Evolutionary conservation across 2,113 vertebrate species (phyloP).

Genomic region (Lanius collurio): DNA sequence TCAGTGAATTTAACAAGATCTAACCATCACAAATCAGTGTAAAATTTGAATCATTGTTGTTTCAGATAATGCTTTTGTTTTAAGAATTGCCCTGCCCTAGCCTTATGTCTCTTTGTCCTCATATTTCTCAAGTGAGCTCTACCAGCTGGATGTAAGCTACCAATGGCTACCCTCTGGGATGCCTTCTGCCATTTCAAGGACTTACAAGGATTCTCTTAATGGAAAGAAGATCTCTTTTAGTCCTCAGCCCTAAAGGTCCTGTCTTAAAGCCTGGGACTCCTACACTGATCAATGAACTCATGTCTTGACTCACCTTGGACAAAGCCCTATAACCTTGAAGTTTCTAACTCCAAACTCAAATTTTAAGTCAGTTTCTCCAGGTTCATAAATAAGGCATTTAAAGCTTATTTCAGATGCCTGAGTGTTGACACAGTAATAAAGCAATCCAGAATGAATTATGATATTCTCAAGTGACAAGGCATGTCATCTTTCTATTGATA

Average conservation of each 20-base stretch:
- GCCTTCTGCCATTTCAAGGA: rapidly evolving
- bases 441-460: conserved; percentile 3
- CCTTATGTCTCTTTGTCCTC: not conserved
- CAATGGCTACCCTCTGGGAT: not conserved
- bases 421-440: not conserved
- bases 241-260: not conserved
- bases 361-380: not conserved
- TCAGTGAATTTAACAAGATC: not conserved
- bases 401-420: not conserved
- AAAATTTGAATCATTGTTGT: not conserved
- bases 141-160: not conserved
- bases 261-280: not conserved
- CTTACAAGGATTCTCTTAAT: not conserved
- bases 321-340: not conserved
- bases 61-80: not conserved
- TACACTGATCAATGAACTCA: rapidly evolving
- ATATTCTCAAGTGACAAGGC: not conserved
- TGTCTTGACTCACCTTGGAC: not conserved
- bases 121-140: not conserved
- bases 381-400: not conserved
- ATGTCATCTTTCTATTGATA: conserved; percentile 3
- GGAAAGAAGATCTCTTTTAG: not conserved
- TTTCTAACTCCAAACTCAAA: not conserved
- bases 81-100: not conserved
- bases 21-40: not conserved